Base-by-base conservation (phyloP, 2,888 invertebrate species). In the Drosophila antonietae region DNA sequence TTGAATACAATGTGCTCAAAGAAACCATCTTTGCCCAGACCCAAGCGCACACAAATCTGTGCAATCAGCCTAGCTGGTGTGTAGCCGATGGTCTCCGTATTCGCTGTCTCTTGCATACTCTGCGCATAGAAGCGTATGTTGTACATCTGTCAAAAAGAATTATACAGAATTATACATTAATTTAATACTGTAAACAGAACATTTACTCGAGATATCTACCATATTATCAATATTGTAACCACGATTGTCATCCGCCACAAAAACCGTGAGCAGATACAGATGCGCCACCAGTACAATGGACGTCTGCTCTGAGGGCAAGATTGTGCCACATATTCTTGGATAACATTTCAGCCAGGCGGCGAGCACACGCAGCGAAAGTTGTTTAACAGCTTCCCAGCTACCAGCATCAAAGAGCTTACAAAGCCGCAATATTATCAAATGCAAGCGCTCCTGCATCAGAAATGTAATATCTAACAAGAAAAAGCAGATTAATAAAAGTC, bases 61-160 rank as follows among this genome's bases (percentile, higher is more conserved):
- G 92, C 91, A 68, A 91, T 91, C 20, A 90, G 81, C 7, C 90
- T 85, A 0, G 91, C 92, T 1, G 91, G 88, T 2, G 91, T 91
- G 51, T 85, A 82, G 23, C 33, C 64, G 4, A 61, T 62, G 33
- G 69, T 53, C 15, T 57, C 64, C 0, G 53, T 53, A 23, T 28
- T 74, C 2, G 75, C 56, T 0, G 75, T 53, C 12, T 81, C 79
- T 41, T 84, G 83, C 81, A 91, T 88, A 46, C 83, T 86, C 52
- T 88, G 88, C 44, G 75, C 69, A 63, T 91, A 91, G 57, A 91
- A 91, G 1, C 92, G 88, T 58, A 91, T 91, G 62, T 91, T 91
- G 81, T 89, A 88, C 74, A 91, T 88, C 91, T 91, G 57, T 1
- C 0, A 12, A 18, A 33, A 6, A 8, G 3, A 20, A 20, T 20